Evolutionary conservation across 2,797 vertebrate species (phyloP), one percentile per base, ranked within the genome.

Genomic region (Botia kubotai): DNA sequence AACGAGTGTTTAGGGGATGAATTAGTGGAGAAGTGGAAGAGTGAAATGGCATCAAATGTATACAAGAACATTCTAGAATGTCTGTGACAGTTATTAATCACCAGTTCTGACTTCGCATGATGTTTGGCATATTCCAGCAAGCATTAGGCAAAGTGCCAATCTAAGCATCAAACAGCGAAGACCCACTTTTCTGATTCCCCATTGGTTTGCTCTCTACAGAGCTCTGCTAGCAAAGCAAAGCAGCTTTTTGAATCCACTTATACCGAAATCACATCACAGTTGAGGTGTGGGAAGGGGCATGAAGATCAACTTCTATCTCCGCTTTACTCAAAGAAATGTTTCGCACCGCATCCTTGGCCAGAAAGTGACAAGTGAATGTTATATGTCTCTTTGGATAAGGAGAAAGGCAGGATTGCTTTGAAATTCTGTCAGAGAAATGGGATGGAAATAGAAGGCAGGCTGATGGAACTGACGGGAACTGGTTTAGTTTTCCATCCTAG

Each of bases 401-500:
- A 66, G 13, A 74, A 19, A 26, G 36, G 16, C 12, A 69, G 2
- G 48, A 62, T 65, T 65, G 75, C 29, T 48, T 67, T 68, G 67
- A 26, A 72, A 65, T 52, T 48, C n/a, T 16, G 12, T 14, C 12
- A 6, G 11, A 14, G 29, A 63, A 33, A 77, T 16, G n/a, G 58
- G 36, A 2, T 53, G 21, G 33, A 46, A 75, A 58, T 29, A 16
- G 39, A 69, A 60, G 16, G 46, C 4, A 39, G 50, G 65, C 7
- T 80, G 52, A 48, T 46, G 63, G 68, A 71, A 36, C 66, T 75
- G 72, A 76, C 62, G 17, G 73, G 39, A 36, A 76, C 21, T 62
- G 48, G 86, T 88, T 89, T 72, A 60, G 75, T 89, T 72, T 72
- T 87, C 83, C 81, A 80, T 60, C 58, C 81, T 83, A 66, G 69